phyloP scores from a whole-genome alignment of 2,113 vertebrate species.

The Melanocharis versteri region DNA sequence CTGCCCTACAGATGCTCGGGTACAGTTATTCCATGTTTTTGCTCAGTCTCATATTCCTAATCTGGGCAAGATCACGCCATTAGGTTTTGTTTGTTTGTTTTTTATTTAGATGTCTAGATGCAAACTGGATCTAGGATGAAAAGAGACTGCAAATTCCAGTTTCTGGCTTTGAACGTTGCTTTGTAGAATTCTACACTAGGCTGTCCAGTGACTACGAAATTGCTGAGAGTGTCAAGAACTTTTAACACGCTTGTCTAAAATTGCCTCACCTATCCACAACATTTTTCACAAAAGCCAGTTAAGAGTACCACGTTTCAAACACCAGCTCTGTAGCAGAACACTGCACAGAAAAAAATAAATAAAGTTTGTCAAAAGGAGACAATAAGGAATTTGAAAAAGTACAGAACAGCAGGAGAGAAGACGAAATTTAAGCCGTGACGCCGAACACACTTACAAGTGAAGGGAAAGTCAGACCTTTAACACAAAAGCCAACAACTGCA shows the following conservation, averaged over 20 bases:
- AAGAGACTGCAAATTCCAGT: neutral
- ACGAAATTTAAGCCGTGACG: neutral
- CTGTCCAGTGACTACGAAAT: neutral
- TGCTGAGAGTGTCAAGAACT: neutral
- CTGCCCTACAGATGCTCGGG: neutral
- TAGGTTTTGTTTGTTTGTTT: too few species aligned
- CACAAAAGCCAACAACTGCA: neutral
- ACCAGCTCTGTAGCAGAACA: neutral
- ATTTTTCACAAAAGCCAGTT: neutral
- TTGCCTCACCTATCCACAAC: neutral
- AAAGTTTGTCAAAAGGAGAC: neutral
- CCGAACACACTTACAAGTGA: neutral
- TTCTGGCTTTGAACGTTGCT: neutral
- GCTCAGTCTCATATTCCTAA: neutral
- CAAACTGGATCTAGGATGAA: neutral
- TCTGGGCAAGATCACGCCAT: accelerated
- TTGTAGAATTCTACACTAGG: neutral
- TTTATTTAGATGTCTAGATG: neutral
- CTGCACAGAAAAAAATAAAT: neutral
- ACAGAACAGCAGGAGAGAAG: neutral
- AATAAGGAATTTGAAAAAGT: neutral
- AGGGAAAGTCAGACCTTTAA: neutral
- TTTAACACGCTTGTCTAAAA: neutral
- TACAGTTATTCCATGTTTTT: neutral
- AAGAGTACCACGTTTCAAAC: neutral